Conservation (phyloP, 2,888 invertebrate genomes). For the Linnaemya tessellans region DNA sequence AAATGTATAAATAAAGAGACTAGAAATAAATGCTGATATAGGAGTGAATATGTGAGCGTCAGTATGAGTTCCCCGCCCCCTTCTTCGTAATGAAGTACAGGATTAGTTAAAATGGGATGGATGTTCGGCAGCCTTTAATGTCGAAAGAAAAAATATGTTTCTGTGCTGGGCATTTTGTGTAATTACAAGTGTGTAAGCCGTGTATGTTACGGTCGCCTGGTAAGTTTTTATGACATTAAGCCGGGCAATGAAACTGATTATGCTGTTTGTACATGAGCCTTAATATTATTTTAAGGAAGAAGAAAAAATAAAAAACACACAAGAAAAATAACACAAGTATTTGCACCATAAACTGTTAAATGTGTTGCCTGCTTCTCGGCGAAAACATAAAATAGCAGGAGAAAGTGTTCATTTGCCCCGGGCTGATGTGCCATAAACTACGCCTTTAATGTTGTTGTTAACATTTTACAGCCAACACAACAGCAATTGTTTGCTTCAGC, state of each 20-base stretch:
- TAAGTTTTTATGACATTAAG: conserved; percentile 35
- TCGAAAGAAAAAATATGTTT: not conserved
- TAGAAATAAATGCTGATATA: not conserved
- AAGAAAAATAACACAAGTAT: conserved; percentile 10
- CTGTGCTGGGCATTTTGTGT: conserved; percentile 5
- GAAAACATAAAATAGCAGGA: conserved; percentile 7
- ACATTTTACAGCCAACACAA: conserved; percentile 59
- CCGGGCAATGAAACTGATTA: conserved; percentile 44
- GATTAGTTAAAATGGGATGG: conserved; percentile 34
- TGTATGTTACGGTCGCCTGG: not conserved
- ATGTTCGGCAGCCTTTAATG: not conserved
- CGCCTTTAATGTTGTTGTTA: conserved; percentile 64
- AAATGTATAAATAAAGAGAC: conserved; percentile 28
- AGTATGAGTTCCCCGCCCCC: not conserved
- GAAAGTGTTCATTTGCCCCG: conserved; percentile 4
- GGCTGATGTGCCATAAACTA: conserved; percentile 59
- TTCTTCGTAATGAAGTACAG: conserved; percentile 9
- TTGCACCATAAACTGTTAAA: conserved; percentile 31
- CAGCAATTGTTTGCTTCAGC: conserved; percentile 5
- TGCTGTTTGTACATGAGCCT: not conserved
- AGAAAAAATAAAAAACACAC: too few relatives aligned
- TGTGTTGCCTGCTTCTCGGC: not conserved
- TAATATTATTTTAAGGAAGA: conserved; percentile 29
- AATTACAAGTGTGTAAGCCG: conserved; percentile 48
- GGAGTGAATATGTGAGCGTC: not conserved